Base-by-base conservation (phyloP, 2,888 invertebrate species). In the Volucella bombylans region DNA sequence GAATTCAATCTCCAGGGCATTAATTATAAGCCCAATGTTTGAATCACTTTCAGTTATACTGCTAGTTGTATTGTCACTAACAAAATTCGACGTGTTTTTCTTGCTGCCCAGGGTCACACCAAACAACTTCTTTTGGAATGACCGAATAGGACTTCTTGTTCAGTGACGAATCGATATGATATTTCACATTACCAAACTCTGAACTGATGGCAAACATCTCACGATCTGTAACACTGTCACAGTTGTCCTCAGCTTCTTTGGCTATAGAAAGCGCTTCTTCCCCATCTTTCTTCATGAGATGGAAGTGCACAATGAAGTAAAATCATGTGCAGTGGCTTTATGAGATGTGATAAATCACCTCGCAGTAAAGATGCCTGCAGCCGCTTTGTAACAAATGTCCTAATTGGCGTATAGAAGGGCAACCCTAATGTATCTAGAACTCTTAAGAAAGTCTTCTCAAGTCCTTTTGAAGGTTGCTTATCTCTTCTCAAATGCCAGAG, bases 201-300 rank as follows among this genome's bases (percentile, higher is more conserved):
- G 95, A 96, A 88, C 96, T 96, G 54, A 97, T 96, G 0, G 96
- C 96, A 89, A 95, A 96, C 12, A 97, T 95, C 89, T 95, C 95
- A 23, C 93, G 93, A 57, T 88, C 88, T 6, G 85, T 87, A 0
- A 87, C 87, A 45, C 88, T 88, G 47, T 88, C 88, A 69, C 87
- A 85, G 89, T 92, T 86, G 89, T 91, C 67, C 88, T 89, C 87
- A 12, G 77, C 71, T 49, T 64, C 77, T 18, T 80, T 77, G 1
- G 67, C 86, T 6, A 15, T 15, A 6, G 73, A 47, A 3, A 61
- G 68, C 4, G 90, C 90, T 31, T 90, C 91, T 2, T 90, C 88
- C 31, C 93, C 93, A 11, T 93, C 92, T 82, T 94, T 94, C 52
- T 90, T 90, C 12, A 92, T 92, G 31, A 95, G 93, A 89, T 94